These are phyloP conservation scores for Poliocrania exsul DNA, from an alignment of 2,797 vertebrate genomes.

Conservation along the genomic window DNA sequence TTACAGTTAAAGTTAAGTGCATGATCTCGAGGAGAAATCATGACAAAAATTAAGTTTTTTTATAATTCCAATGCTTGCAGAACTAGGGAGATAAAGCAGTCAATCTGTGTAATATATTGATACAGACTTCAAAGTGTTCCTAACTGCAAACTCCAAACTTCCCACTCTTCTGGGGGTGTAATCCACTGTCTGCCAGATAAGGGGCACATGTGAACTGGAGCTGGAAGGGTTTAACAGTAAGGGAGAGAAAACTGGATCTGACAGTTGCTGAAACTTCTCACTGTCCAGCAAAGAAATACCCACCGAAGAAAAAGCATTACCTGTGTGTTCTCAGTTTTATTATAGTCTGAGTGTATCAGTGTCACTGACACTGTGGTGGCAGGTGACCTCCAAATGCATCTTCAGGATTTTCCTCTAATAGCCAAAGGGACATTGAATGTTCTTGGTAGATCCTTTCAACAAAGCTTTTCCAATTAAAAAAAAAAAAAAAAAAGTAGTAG, in stretches of 20 bases:
- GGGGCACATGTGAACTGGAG: background rate
- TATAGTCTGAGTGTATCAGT: background rate
- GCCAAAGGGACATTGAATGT: background rate
- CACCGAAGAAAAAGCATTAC: background rate
- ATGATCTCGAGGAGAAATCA: background rate
- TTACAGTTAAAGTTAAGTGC: background rate
- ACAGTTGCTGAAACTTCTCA: background rate
- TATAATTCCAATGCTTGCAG: background rate
- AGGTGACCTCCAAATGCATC: background rate
- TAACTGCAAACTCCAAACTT: background rate
- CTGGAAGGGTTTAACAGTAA: background rate
- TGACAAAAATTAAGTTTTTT: background rate
- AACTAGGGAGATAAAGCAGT: background rate
- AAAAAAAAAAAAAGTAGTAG: background rate
- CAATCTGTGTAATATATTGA: background rate
- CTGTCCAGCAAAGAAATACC: background rate
- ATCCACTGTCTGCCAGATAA: background rate
- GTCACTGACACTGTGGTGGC: background rate
- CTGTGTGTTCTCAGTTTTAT: background rate
- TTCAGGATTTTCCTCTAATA: background rate
- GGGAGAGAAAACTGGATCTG: background rate
- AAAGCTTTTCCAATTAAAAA: background rate
- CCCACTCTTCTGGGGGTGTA: background rate
- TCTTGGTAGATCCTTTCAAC: background rate
- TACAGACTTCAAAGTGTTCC: background rate